These are phyloP conservation scores for Poeciliopsis turneri DNA, from an alignment of 2,797 vertebrate genomes.

Conservation along the genomic window DNA sequence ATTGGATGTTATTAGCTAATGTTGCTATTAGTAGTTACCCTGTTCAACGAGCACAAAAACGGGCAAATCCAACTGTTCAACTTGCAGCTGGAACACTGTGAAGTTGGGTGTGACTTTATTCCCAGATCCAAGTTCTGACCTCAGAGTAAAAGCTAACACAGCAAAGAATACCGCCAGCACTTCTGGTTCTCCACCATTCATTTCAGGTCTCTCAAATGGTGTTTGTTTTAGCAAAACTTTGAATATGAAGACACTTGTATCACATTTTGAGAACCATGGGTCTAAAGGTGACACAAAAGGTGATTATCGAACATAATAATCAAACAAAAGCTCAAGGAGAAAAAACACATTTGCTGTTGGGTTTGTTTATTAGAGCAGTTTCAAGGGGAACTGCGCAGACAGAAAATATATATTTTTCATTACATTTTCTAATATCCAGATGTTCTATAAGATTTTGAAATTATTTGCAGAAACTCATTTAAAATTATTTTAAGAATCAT, in stretches of 20 bases:
- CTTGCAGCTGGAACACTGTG: background rate
- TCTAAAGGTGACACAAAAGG: background rate
- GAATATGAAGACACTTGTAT: background rate
- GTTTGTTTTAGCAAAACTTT: background rate
- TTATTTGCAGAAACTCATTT: background rate
- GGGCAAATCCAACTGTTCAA: background rate
- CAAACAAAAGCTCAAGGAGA: background rate
- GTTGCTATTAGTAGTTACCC: background rate
- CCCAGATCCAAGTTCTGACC: background rate
- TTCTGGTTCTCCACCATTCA: background rate
- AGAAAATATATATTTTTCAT: background rate
- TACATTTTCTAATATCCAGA: background rate
- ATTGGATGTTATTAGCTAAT: background rate
- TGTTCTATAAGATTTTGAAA: background rate
- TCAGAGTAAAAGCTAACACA: background rate
- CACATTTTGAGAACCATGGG: background rate
- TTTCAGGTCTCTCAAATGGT: background rate
- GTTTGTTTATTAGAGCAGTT: background rate
- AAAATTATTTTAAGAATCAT: slow-evolving; percentile 4
- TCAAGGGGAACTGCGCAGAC: background rate
- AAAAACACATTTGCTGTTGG: background rate
- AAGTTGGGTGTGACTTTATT: background rate
- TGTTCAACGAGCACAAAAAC: background rate
- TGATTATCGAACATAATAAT: background rate
- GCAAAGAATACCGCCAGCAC: background rate